Evolutionary conservation across 2,113 vertebrate species (phyloP), one percentile per base, ranked within the genome.

Genomic region (Amphilophus citrinellus): DNA sequence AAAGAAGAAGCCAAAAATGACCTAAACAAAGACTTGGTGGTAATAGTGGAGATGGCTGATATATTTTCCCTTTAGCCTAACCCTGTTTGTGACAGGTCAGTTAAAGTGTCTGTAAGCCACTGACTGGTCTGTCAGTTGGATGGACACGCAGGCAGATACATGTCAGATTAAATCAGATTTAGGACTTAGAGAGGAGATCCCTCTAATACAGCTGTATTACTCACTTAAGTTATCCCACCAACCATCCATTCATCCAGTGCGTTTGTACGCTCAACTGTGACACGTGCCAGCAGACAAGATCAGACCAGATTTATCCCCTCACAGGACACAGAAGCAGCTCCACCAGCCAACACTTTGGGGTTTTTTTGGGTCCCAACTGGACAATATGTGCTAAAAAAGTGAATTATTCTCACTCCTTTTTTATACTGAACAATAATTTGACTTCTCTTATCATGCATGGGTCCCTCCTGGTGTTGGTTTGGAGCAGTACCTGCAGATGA

Each of bases 141-240:
- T 11, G 10, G 30, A 44, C 35, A 14, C 13, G 22, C 47, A n/a
- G 56, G 44, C 58, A 68, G 81, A 82, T 76, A 77, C 17, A 14
- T 53, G 61, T n/a, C 84, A 75, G 79, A 85, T 84, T 84, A 89
- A 87, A 80, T 15, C 58, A 47, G 53, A 84, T 88, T 86, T 65
- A 71, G 22, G 61, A 76, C 32, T 83, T 24, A 0, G 6, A 8
- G 24, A 13, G 56, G 71, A 77, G 79, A 68, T 68, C 35, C 63
- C 44, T 65, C 68, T 85, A 57, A 77, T 76, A 20, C 73, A 66
- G 32, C 77, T 77, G 50, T 66, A 68, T 76, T 61, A 79, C 57
- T 73, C 39, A 20, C 15, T 32, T 53, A 17, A 18, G 68, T 42
- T 60, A 62, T 73, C 56, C 77, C n/a, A 59, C 56, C 61, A 81